These are phyloP conservation scores for Sepioteuthis lessoniana DNA, from an alignment of 2,888 invertebrate species.

Conservation along the genomic window DNA sequence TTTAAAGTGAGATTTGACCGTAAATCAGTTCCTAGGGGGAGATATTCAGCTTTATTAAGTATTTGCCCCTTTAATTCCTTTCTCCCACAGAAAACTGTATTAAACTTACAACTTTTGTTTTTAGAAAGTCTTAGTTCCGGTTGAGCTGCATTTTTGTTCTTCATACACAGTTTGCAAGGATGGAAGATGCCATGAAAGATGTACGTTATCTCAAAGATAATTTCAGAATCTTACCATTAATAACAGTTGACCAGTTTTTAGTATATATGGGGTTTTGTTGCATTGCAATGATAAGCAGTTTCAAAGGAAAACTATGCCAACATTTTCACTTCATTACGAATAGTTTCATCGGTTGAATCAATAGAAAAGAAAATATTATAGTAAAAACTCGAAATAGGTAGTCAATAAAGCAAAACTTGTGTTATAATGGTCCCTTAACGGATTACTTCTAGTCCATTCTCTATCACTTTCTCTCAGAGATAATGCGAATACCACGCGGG, in stretches of 20 bases:
- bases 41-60: no score
- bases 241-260: not conserved
- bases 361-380: not conserved
- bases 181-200: not conserved
- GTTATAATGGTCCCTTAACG: no score
- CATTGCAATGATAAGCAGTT: not conserved
- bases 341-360: not conserved
- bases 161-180: not conserved
- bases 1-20: no score
- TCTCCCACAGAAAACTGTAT: not conserved
- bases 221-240: not conserved
- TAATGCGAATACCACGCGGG: not conserved
- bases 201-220: not conserved
- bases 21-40: no score
- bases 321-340: not conserved
- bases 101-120: not conserved
- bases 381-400: no score
- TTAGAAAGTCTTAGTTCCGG: no score
- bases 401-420: no score
- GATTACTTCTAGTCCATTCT: no score
- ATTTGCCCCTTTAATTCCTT: not conserved
- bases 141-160: no score
- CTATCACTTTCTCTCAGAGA: not conserved
- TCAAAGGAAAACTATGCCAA: not conserved
- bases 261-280: not conserved